A percentile compares a stretch with the other conserved stretches of the same genome.
Conservation (phyloP, 2,888 invertebrate species). For the Charanyca ferruginea region DNA sequence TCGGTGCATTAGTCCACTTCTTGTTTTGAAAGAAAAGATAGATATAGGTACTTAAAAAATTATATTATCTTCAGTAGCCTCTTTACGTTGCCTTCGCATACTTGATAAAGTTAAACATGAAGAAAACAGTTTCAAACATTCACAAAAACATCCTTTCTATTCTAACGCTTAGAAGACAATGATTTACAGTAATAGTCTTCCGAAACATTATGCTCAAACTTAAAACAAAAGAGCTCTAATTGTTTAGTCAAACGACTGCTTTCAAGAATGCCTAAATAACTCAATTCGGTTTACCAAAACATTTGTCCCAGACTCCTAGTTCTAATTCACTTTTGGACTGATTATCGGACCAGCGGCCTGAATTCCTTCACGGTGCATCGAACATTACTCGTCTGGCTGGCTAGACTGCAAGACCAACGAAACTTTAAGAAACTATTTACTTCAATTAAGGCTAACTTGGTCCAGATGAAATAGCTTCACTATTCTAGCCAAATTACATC, state of each 20-base stretch:
- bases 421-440: slow-evolving; percentile 54
- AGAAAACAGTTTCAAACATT: slow-evolving; percentile 15
- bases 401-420: slow-evolving; percentile 38
- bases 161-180: slow-evolving; percentile 20
- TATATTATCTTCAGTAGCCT: no score
- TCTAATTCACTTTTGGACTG: slow-evolving; percentile 27
- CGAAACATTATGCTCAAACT: slow-evolving; percentile 38
- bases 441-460: slow-evolving; percentile 50
- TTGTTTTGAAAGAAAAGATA: no score
- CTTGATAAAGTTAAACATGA: slow-evolving; percentile 11
- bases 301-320: slow-evolving; percentile 25
- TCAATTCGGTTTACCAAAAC: slow-evolving; percentile 23
- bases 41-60: no score
- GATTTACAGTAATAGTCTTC: slow-evolving; percentile 36
- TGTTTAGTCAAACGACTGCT: slow-evolving; percentile 37
- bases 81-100: not conserved
- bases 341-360: slow-evolving; percentile 27
- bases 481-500: slow-evolving; percentile 29
- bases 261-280: slow-evolving; percentile 13
- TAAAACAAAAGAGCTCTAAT: slow-evolving; percentile 41
- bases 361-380: slow-evolving; percentile 41
- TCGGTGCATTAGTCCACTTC: no score
- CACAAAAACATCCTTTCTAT: no score
- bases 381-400: slow-evolving; percentile 19
- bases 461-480: slow-evolving; percentile 28